Conservation (phyloP, 2,888 invertebrate genomes). For the Cheilosia urbana region DNA sequence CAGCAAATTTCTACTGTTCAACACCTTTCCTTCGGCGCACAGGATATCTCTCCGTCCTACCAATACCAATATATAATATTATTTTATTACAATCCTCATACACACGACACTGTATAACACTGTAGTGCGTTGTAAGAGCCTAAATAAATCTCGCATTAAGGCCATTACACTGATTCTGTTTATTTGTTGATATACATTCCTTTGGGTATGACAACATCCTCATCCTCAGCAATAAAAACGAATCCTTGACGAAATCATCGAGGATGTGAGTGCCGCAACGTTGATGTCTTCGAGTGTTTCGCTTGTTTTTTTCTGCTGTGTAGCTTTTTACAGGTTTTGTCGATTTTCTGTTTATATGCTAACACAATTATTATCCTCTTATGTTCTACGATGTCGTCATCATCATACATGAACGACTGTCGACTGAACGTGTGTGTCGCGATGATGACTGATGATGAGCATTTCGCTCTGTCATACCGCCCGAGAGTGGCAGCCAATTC, state of each 20-base stretch:
- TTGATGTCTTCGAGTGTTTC: conserved; percentile 40
- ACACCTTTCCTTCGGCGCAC: conserved; percentile 29
- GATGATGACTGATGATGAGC: conserved; percentile 44
- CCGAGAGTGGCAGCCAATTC: conserved; percentile 10
- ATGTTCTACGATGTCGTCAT: conserved; percentile 36
- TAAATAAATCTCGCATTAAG: conserved; percentile 70
- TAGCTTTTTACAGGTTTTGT: conserved; percentile 28
- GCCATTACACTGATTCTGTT: conserved; percentile 55
- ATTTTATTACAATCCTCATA: conserved; percentile 9
- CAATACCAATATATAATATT: not conserved
- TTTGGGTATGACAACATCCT: conserved; percentile 9
- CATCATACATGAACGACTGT: conserved; percentile 15
- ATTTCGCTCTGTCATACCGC: conserved; percentile 7
- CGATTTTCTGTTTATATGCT: conserved; percentile 26
- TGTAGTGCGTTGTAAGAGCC: conserved; percentile 47
- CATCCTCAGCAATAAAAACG: conserved; percentile 31
- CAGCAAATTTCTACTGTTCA: conserved; percentile 13
- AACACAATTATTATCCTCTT: conserved; percentile 53
- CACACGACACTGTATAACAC: conserved; percentile 11
- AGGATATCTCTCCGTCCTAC: not conserved
- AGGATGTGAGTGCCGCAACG: conserved; percentile 53
- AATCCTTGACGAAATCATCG: conserved; percentile 54
- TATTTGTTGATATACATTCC: conserved; percentile 62
- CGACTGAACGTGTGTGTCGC: conserved; percentile 1
- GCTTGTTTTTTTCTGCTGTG: conserved; percentile 34